phyloP scores from a whole-genome alignment of 2,113 vertebrate genomes.

The Emberiza fucata region DNA sequence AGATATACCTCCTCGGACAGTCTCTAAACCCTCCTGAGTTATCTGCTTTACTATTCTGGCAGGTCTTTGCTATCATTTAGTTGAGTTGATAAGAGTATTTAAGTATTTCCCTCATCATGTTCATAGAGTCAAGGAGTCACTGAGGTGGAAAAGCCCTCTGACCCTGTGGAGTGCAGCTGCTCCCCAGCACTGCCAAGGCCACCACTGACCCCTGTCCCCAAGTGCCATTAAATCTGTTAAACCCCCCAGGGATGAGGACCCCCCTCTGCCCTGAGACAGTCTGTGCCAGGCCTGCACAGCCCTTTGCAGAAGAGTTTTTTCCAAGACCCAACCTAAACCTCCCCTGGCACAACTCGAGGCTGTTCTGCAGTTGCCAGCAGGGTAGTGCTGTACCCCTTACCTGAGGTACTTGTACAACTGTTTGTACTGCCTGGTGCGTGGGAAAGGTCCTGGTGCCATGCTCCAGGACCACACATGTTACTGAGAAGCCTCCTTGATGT shows the following conservation, averaged over 20 bases:
- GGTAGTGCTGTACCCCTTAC: neutral
- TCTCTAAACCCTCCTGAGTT: neutral
- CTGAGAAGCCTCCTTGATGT: neutral
- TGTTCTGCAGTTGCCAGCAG: neutral
- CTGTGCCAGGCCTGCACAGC: neutral
- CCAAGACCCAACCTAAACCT: neutral
- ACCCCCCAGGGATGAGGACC: neutral
- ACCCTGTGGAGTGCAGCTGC: fast-evolving
- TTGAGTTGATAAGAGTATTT: neutral
- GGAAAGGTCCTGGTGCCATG: neutral
- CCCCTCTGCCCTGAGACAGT: neutral
- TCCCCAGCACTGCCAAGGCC: neutral
- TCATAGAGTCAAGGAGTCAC: neutral
- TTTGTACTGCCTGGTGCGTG: neutral
- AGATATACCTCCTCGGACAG: neutral
- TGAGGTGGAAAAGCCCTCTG: neutral
- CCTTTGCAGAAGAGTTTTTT: neutral
- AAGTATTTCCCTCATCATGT: neutral
- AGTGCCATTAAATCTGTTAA: neutral
- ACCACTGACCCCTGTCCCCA: neutral
- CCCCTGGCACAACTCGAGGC: neutral
- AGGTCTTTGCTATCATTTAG: neutral
- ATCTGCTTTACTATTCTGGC: neutral
- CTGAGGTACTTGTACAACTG: neutral
- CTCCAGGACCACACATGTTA: neutral